Conservation (phyloP, 1,140 invertebrate species). For the Tenebrio molitor region DNA sequence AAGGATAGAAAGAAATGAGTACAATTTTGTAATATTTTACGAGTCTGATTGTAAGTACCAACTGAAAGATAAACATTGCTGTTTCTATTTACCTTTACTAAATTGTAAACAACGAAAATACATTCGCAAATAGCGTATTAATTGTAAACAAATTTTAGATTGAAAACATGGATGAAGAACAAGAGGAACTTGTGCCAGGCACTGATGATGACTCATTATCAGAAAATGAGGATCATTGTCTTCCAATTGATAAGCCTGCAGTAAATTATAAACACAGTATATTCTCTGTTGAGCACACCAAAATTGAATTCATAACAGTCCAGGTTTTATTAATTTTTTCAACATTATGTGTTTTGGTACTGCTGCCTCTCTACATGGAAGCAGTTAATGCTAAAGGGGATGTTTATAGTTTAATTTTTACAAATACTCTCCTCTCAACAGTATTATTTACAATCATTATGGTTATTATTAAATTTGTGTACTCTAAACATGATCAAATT, state of each 20-base stretch:
- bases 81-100: no score
- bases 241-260: slow-evolving; percentile 51
- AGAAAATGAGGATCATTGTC: slow-evolving; percentile 57
- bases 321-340: slow-evolving; percentile 58
- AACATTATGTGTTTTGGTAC: slow-evolving; percentile 56
- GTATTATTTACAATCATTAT: slow-evolving; percentile 51
- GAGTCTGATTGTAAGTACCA: no score
- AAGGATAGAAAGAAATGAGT: no score
- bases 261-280: slow-evolving; percentile 44
- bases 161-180: no score
- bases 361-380: slow-evolving; percentile 61
- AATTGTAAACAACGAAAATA: no score
- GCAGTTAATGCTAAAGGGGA: slow-evolving; percentile 57
- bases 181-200: slow-evolving; percentile 57
- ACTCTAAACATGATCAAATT: slow-evolving; percentile 57
- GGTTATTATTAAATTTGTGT: slow-evolving; percentile 52
- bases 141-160: no score
- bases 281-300: slow-evolving; percentile 54
- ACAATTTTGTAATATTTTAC: no score
- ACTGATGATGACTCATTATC: slow-evolving; percentile 58
- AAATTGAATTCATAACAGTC: slow-evolving; percentile 58
- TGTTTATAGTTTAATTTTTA: slow-evolving; percentile 59
- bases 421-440: slow-evolving; percentile 52
- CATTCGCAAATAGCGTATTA: no score
- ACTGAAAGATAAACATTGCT: no score